These are phyloP conservation scores for Neomicropteryx cornuta DNA, from an alignment of 1,140 invertebrate species.

Conservation along the genomic window DNA sequence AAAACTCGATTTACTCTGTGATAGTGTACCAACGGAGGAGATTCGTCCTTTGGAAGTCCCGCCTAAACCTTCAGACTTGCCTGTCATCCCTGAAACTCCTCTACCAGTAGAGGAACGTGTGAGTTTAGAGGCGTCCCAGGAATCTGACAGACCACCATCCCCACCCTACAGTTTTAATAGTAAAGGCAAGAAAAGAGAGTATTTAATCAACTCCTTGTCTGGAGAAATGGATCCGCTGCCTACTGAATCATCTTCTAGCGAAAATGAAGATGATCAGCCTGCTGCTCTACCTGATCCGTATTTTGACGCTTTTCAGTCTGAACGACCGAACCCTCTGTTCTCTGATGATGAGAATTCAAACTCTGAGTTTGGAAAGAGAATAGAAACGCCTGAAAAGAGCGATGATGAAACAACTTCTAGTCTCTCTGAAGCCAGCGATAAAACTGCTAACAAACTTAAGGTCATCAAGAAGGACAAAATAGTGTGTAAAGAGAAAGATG, in stretches of 20 bases:
- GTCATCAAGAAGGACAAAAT: slow-evolving; percentile 27
- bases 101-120: too few relatives aligned
- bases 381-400: slow-evolving; percentile 46
- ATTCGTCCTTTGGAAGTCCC: slow-evolving; percentile 15
- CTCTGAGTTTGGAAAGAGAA: too few relatives aligned
- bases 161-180: slow-evolving; percentile 24
- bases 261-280: slow-evolving; percentile 23
- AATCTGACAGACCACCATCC: slow-evolving; percentile 16
- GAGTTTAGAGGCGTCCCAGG: too few relatives aligned
- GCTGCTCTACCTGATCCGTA: slow-evolving; percentile 17
- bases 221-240: slow-evolving; percentile 74
- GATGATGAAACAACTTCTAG: slow-evolving; percentile 35
- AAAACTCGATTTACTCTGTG: slow-evolving; percentile 30
- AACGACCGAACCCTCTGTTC: slow-evolving; percentile 48
- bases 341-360: slow-evolving; percentile 45
- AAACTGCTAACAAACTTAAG: slow-evolving; percentile 22
- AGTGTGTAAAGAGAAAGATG: slow-evolving; percentile 30
- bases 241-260: slow-evolving; percentile 46
- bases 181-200: slow-evolving; percentile 51
- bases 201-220: slow-evolving; percentile 79
- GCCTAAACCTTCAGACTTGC: slow-evolving; percentile 15
- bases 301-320: slow-evolving; percentile 36
- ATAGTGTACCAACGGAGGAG: slow-evolving; percentile 9
- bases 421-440: slow-evolving; percentile 24
- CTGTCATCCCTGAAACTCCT: too few relatives aligned